A percentile compares a stretch with the other conserved stretches of the same genome.
Conservation (phyloP, 2,113 vertebrate genomes). For the Pachyramphus minor region DNA sequence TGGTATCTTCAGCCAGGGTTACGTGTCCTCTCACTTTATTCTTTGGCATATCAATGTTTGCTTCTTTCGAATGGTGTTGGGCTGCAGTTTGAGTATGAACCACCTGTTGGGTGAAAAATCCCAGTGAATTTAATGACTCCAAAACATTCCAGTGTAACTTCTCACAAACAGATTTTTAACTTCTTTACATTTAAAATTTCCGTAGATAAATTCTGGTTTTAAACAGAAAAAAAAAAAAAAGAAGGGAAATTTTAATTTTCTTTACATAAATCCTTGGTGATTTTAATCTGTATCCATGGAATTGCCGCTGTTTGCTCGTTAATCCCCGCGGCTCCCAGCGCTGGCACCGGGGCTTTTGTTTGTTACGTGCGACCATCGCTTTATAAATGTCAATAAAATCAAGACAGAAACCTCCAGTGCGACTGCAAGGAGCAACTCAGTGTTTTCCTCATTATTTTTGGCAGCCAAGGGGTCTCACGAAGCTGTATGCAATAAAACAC, state of each 20-base stretch:
- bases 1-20: rapidly evolving
- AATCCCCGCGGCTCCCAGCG: constrained; percentile 33
- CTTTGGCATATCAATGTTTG: neutral
- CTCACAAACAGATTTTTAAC: neutral
- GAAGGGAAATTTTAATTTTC: no score
- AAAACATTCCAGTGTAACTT: neutral
- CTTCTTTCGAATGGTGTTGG: neutral
- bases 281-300: neutral
- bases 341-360: constrained; percentile 63
- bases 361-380: constrained; percentile 48
- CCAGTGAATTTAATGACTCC: neutral
- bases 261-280: neutral
- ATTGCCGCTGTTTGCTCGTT: constrained; percentile 19
- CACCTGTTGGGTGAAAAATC: neutral
- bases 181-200: no score
- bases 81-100: neutral
- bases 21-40: neutral
- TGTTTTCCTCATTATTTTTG: constrained; percentile 67
- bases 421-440: constrained; percentile 60
- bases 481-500: constrained; percentile 29
- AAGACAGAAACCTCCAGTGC: constrained; percentile 55
- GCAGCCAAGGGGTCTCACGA: constrained; percentile 37
- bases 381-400: constrained; percentile 73
- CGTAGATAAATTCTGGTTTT: no score
- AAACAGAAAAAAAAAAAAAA: no score